A percentile compares a stretch with the other conserved stretches of the same genome.
These are phyloP conservation scores for Eucera pruinosa DNA, from an alignment of 2,888 invertebrate genomes.

Conservation along the genomic window DNA sequence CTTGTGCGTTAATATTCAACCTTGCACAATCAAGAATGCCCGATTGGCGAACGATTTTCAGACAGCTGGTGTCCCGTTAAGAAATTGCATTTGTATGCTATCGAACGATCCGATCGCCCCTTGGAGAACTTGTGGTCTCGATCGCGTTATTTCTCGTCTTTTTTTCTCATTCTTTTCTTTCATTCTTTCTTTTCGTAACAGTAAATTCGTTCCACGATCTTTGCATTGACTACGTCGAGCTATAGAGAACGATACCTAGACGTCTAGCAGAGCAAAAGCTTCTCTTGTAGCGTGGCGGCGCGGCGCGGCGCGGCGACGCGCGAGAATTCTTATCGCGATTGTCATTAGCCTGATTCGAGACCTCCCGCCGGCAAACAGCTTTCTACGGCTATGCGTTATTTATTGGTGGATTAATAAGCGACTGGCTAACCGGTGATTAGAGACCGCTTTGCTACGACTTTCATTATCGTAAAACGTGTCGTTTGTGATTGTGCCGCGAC, in stretches of 20 bases:
- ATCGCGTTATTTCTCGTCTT: not conserved
- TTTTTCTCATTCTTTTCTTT: not conserved
- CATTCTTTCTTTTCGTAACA: constrained; percentile 31
- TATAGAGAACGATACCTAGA: constrained; percentile 5
- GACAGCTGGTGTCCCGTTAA: constrained; percentile 34
- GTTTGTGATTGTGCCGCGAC: constrained; percentile 12
- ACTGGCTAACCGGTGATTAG: constrained; percentile 34
- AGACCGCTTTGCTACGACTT: constrained; percentile 11
- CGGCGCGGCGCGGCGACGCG: constrained; percentile 14
- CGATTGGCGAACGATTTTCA: constrained; percentile 32
- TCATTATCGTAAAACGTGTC: constrained; percentile 34
- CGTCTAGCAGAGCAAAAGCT: constrained; percentile 6
- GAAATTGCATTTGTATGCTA: constrained; percentile 43
- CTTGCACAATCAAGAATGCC: constrained; percentile 35
- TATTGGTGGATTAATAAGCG: constrained; percentile 46
- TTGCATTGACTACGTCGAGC: not conserved
- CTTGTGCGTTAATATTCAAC: constrained; percentile 42
- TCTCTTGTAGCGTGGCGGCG: constrained; percentile 2
- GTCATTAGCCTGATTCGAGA: constrained; percentile 49
- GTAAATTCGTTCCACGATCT: constrained; percentile 18
- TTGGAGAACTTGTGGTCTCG: not conserved
- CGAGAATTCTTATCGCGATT: constrained; percentile 49
- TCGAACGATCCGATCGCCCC: constrained; percentile 42
- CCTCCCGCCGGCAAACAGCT: constrained; percentile 34
- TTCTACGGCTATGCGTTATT: constrained; percentile 37